Percentiles rank a stretch among this genome's conserved stretches.
These are phyloP conservation scores for Drosophila gaucha DNA, from an alignment of 2,888 invertebrate genomes.

Conservation along the genomic window DNA sequence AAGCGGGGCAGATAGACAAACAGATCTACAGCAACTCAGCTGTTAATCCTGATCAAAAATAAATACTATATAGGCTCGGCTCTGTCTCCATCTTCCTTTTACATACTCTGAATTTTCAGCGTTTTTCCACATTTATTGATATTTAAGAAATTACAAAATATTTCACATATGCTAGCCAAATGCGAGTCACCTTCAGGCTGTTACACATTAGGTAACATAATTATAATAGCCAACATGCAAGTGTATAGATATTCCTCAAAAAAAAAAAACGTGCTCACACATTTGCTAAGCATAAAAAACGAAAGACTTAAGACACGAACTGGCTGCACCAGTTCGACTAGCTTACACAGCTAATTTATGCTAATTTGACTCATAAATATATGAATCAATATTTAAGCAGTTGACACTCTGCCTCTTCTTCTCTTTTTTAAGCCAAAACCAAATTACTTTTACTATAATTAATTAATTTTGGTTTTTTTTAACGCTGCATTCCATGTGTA, in stretches of 20 bases:
- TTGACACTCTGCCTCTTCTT: conserved; percentile 23
- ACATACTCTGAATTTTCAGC: too few species aligned
- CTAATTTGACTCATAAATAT: conserved; percentile 44
- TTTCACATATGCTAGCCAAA: neutral
- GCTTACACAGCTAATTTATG: conserved; percentile 58
- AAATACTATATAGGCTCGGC: too few species aligned
- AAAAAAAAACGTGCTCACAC: conserved; percentile 12
- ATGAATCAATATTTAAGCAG: conserved; percentile 29
- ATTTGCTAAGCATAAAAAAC: conserved; percentile 40
- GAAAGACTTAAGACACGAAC: conserved; percentile 66
- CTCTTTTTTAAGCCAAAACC: neutral
- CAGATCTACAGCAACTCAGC: too few species aligned
- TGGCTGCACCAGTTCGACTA: conserved; percentile 69
- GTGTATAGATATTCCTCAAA: conserved; percentile 29
- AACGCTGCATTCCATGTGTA: conserved; percentile 46
- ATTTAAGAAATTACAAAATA: neutral
- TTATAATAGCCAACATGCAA: conserved; percentile 23
- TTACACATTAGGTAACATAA: conserved; percentile 12
- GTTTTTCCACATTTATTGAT: too few species aligned
- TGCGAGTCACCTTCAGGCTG: neutral
- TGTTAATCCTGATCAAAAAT: too few species aligned
- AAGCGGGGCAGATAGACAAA: too few species aligned
- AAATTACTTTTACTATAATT: conserved; percentile 12
- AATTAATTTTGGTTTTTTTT: conserved; percentile 9
- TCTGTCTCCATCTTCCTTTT: too few species aligned